Percentiles rank a stretch among this genome's conserved stretches.
Evolutionary conservation across 2,113 vertebrate genomes (phyloP).

Genomic region (Daboia siamensis): DNA sequence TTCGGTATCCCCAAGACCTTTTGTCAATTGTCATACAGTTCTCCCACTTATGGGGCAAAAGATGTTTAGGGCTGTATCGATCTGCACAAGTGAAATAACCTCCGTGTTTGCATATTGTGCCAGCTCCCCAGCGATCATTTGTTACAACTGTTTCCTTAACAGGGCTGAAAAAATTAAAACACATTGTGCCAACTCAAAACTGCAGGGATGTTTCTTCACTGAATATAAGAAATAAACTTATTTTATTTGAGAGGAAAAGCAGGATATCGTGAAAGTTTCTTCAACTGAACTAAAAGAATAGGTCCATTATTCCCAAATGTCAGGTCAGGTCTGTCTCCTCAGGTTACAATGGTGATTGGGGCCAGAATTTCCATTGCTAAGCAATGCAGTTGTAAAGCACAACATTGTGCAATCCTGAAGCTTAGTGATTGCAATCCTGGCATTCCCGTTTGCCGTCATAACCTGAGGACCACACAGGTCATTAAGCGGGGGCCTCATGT

Average conservation of each 20-base stretch:
- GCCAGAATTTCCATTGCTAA: background rate
- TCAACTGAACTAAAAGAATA: background rate
- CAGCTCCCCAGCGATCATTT: conserved; percentile 91
- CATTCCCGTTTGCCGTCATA: background rate
- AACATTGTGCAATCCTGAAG: background rate
- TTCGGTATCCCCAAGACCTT: conserved; percentile 87
- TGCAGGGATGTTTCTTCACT: background rate
- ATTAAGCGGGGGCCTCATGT: background rate
- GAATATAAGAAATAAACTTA: background rate
- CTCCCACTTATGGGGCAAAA: conserved; percentile 92
- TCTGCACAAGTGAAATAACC: conserved; percentile 92
- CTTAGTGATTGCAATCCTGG: background rate
- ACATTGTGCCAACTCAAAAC: background rate
- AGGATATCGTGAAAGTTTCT: background rate
- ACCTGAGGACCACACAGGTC: background rate
- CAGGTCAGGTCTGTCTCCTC: background rate
- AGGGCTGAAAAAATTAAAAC: conserved; percentile 73
- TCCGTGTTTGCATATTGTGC: conserved; percentile 82
- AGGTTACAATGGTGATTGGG: background rate
- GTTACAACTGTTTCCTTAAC: conserved; percentile 89
- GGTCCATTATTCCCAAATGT: background rate
- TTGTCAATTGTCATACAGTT: conserved; percentile 94
- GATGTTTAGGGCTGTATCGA: conserved; percentile 85
- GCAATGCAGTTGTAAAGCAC: background rate
- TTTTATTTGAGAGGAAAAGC: background rate